These are phyloP conservation scores for Drosophila crucigera DNA, from an alignment of 2,888 invertebrate species.

Conservation along the genomic window DNA sequence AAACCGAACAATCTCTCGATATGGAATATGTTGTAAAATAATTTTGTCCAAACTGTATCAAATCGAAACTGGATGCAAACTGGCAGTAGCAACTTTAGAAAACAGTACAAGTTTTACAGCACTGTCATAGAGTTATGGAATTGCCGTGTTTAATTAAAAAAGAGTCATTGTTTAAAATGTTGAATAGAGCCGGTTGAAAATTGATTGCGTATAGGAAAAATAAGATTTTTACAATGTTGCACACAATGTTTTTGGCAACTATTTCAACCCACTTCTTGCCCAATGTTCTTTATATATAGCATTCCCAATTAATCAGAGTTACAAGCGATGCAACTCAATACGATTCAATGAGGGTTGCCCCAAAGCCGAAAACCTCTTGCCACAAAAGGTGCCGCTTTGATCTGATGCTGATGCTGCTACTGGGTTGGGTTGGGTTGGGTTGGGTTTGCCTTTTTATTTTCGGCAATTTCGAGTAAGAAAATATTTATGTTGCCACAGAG, in stretches of 20 bases:
- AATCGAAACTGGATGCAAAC: slow-evolving; percentile 19
- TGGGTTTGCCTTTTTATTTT: slow-evolving; percentile 26
- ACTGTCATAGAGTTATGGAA: background rate
- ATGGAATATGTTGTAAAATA: slow-evolving; percentile 37
- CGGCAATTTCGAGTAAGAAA: slow-evolving; percentile 57
- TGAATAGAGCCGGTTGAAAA: background rate
- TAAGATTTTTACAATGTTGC: background rate
- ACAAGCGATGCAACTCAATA: slow-evolving; percentile 49
- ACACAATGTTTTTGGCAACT: slow-evolving; percentile 7
- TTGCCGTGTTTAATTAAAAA: background rate
- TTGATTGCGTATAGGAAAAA: slow-evolving; percentile 1
- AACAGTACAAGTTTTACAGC: background rate
- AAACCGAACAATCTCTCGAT: slow-evolving; percentile 38
- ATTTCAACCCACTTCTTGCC: background rate
- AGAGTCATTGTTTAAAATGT: background rate
- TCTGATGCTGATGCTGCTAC: slow-evolving; percentile 40
- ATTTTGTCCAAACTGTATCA: slow-evolving; percentile 26
- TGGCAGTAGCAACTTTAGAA: background rate
- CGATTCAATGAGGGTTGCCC: slow-evolving; percentile 30
- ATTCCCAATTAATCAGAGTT: slow-evolving; percentile 52
- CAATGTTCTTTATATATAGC: slow-evolving; percentile 12
- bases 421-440: slow-evolving; percentile 1
- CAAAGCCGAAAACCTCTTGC: slow-evolving; percentile 30
- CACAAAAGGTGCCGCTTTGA: slow-evolving; percentile 61
- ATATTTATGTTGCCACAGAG: slow-evolving; percentile 57